phyloP scores from a whole-genome alignment of 2,113 vertebrate genomes.

The Gorsachius goisagi region DNA sequence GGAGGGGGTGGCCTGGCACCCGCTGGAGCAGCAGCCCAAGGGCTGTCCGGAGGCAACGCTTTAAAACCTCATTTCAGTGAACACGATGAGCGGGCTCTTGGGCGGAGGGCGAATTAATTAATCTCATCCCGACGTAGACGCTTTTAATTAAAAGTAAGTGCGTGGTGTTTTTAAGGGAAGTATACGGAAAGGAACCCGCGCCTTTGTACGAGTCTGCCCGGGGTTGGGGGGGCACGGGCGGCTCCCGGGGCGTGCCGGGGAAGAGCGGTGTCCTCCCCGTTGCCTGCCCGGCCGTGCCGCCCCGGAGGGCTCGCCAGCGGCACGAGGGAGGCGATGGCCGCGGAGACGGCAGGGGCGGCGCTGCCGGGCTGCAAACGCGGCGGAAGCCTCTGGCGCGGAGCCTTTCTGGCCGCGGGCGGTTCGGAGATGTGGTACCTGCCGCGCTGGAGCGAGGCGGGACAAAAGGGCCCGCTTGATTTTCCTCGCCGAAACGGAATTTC shows the following conservation, averaged over 20 bases:
- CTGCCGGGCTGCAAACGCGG: too few species aligned
- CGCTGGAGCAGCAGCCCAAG: slow-evolving; percentile 31
- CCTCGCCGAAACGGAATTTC: not conserved
- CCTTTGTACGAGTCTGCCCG: not conserved
- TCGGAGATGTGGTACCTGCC: not conserved
- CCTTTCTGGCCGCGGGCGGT: not conserved
- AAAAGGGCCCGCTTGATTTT: not conserved
- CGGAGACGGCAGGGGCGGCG: too few species aligned
- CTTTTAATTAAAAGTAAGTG: slow-evolving; percentile 79
- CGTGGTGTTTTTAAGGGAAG: slow-evolving; percentile 25
- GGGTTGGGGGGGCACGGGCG: too few species aligned
- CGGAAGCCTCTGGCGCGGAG: too few species aligned
- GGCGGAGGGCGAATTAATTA: slow-evolving; percentile 79
- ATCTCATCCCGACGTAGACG: slow-evolving; percentile 74
- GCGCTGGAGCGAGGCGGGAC: not conserved
- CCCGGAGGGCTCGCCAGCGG: too few species aligned
- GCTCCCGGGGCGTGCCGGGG: too few species aligned
- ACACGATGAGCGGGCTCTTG: slow-evolving; percentile 80
- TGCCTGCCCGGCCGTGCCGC: too few species aligned
- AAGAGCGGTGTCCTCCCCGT: too few species aligned
- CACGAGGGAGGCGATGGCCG: too few species aligned
- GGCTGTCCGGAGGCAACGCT: slow-evolving; percentile 74
- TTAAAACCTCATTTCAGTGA: slow-evolving; percentile 76
- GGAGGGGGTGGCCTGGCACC: not conserved
- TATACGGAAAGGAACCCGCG: not conserved